Percentiles rank a stretch among this genome's conserved stretches.
These are phyloP conservation scores for Chunga burmeisteri DNA, from an alignment of 2,113 vertebrate genomes.

Conservation along the genomic window DNA sequence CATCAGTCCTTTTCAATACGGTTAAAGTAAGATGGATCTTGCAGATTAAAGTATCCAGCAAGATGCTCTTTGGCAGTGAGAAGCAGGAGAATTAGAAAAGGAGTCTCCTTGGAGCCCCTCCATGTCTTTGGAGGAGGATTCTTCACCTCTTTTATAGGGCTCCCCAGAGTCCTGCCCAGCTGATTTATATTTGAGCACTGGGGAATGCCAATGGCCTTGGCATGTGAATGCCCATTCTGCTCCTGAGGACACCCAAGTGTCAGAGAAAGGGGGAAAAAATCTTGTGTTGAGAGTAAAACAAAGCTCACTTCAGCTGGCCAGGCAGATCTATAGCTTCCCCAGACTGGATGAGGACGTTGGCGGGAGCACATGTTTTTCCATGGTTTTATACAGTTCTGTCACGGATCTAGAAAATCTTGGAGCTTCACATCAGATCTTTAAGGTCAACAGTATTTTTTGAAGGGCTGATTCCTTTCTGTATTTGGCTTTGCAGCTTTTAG, in stretches of 20 bases:
- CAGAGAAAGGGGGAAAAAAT: neutral
- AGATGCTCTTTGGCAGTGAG: constrained; percentile 44
- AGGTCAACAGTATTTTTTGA: neutral
- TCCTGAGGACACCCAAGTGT: neutral
- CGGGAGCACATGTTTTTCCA: rapidly evolving
- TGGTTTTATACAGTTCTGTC: neutral
- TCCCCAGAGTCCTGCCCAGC: neutral
- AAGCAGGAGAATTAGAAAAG: neutral
- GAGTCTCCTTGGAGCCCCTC: constrained; percentile 21
- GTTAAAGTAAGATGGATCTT: constrained; percentile 54
- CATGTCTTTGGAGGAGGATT: neutral
- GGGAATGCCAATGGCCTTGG: neutral
- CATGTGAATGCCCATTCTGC: neutral
- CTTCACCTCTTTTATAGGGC: neutral
- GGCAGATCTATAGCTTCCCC: neutral
- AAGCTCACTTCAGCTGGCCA: neutral
- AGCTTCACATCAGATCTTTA: neutral
- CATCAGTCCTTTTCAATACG: constrained; percentile 52
- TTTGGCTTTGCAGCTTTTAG: neutral
- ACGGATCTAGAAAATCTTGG: neutral
- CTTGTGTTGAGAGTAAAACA: neutral
- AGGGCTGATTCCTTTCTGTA: neutral
- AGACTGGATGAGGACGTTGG: neutral
- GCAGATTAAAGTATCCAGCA: constrained; percentile 37
- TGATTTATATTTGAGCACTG: neutral